Evolutionary conservation across 2,888 invertebrate genomes (phyloP).

Genomic region (Oasisia sp.): DNA sequence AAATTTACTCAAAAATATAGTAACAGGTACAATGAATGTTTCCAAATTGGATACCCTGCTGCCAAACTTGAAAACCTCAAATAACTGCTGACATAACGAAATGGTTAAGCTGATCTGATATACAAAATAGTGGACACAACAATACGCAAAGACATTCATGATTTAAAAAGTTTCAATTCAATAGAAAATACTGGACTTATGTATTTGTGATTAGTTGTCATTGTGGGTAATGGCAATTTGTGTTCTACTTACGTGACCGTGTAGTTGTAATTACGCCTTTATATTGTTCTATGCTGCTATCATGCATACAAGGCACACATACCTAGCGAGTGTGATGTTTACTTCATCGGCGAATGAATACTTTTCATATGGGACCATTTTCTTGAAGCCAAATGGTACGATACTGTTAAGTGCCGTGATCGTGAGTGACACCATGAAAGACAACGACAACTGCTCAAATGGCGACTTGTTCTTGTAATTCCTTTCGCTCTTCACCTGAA

Average conservation of each 20-base stretch:
- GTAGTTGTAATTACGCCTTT: no score
- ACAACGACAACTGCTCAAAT: not conserved
- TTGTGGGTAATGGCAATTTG: not conserved
- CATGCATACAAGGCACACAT: not conserved
- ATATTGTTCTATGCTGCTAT: no score
- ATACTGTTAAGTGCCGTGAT: slow-evolving; percentile 81
- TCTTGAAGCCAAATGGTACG: slow-evolving; percentile 79
- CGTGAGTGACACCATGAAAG: slow-evolving; percentile 72
- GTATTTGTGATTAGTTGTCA: not conserved
- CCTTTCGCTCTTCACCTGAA: not conserved
- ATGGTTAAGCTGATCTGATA: not conserved
- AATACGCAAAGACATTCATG: no score
- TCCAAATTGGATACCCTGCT: not conserved
- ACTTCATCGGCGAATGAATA: slow-evolving; percentile 79
- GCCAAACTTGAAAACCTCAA: not conserved
- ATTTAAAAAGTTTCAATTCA: no score
- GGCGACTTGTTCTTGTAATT: not conserved
- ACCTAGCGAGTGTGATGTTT: slow-evolving; percentile 76
- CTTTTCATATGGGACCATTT: slow-evolving; percentile 77
- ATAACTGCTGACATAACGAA: not conserved
- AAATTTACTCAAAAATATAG: not conserved
- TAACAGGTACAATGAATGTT: not conserved
- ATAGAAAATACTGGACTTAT: no score
- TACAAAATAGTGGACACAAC: no score
- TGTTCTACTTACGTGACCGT: no score